Conservation (phyloP, 2,797 vertebrate genomes). For the Staurois parvus region DNA sequence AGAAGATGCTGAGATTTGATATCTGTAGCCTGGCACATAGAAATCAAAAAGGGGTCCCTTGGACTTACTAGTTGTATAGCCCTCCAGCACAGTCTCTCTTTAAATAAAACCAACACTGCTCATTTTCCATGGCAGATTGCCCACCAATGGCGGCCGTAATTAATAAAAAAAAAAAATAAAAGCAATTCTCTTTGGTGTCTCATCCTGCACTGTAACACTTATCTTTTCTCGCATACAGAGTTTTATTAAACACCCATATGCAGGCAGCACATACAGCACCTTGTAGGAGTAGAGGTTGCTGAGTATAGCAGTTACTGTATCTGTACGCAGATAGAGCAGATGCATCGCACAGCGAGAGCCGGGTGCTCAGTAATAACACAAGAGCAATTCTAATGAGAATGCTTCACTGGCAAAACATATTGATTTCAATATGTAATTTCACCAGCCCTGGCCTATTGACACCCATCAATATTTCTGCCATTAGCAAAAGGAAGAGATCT, state of each 20-base stretch:
- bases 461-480: constrained; percentile 49
- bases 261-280: background rate
- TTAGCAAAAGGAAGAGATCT: constrained; percentile 31
- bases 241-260: background rate
- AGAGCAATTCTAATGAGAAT: constrained; percentile 18
- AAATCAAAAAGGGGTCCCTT: too few relatives aligned
- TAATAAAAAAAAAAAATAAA: too few relatives aligned
- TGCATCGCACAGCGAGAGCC: background rate
- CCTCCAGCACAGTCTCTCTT: background rate
- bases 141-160: too few relatives aligned
- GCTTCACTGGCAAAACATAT: constrained; percentile 34
- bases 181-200: too few relatives aligned
- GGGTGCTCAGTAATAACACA: background rate
- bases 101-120: background rate
- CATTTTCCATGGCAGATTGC: too few relatives aligned
- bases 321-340: background rate
- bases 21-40: too few relatives aligned
- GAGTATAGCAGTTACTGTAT: background rate
- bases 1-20: too few relatives aligned
- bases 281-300: background rate
- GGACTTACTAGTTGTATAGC: background rate
- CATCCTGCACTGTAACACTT: too few relatives aligned
- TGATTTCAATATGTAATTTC: constrained; percentile 47
- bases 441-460: constrained; percentile 27
- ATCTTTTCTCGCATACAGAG: background rate